phyloP scores from a whole-genome alignment of 2,888 invertebrate species.

The Tipula vernalis region DNA sequence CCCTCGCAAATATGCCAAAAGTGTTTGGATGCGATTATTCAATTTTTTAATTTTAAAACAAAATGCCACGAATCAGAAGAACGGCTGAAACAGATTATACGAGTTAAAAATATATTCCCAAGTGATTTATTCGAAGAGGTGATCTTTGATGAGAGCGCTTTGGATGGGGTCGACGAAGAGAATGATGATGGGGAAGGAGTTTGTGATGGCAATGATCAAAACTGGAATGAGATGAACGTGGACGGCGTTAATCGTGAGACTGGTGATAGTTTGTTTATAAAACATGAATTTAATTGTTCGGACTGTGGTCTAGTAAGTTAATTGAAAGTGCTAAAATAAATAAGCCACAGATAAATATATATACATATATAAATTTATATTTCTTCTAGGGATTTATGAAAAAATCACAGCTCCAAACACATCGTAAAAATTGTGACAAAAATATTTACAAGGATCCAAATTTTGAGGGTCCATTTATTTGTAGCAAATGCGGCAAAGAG shows the following conservation, averaged over 20 bases:
- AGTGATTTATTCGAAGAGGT: constrained; percentile 7
- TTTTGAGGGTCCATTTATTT: not conserved
- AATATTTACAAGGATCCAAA: not conserved
- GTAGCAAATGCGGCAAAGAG: not conserved
- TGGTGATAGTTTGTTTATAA: not conserved
- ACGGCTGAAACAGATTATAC: not conserved
- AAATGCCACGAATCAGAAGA: not conserved
- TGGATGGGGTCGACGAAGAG: not conserved
- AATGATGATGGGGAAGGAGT: not conserved
- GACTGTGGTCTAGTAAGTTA: not conserved
- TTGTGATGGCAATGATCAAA: not conserved
- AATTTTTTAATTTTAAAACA: not conserved
- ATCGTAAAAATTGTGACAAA: constrained; percentile 5
- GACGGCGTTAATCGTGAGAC: not conserved
- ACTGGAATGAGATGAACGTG: not conserved
- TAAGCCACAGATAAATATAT: not conserved
- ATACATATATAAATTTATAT: not conserved
- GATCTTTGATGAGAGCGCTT: not conserved
- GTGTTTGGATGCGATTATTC: not conserved
- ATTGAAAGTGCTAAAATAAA: not conserved
- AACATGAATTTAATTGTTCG: not conserved
- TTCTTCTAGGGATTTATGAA: not conserved
- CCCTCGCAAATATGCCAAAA: not conserved
- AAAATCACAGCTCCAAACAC: not conserved
- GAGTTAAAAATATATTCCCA: not conserved